These are phyloP conservation scores for Pituophis catenifer DNA, from an alignment of 2,113 vertebrate genomes.

Conservation along the genomic window DNA sequence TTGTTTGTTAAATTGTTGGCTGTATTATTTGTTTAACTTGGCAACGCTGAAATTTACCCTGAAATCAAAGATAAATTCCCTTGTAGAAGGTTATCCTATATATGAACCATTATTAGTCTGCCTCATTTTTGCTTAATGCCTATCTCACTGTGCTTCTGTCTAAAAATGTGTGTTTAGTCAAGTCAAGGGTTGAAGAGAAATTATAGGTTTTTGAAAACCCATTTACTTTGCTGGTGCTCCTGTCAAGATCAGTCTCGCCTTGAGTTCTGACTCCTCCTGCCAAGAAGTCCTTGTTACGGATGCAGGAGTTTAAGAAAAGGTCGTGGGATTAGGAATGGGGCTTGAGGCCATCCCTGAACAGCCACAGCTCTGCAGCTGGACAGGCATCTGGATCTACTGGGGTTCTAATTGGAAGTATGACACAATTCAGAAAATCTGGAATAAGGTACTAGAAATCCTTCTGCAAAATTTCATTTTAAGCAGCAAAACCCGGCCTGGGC, in stretches of 20 bases:
- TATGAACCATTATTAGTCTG: constrained; percentile 72
- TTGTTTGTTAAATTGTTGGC: background rate
- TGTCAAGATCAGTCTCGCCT: constrained; percentile 71
- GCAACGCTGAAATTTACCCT: constrained; percentile 62
- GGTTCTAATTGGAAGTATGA: rapidly evolving
- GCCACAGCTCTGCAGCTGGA: constrained; percentile 38
- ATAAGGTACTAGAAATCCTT: background rate
- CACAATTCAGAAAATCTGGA: background rate
- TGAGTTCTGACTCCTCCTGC: constrained; percentile 38
- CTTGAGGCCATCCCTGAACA: constrained; percentile 16
- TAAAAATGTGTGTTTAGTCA: constrained; percentile 74
- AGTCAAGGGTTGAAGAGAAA: constrained; percentile 75
- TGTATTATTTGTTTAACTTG: constrained; percentile 65
- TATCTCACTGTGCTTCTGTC: constrained; percentile 69
- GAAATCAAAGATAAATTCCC: constrained; percentile 67
- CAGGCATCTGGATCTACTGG: background rate
- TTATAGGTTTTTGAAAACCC: constrained; percentile 77
- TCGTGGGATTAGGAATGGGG: constrained; percentile 12
- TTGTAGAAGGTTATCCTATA: constrained; percentile 68
- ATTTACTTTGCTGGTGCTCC: constrained; percentile 71
- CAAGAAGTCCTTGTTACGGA: constrained; percentile 23
- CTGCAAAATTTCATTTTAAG: background rate
- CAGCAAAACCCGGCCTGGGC: background rate
- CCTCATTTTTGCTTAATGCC: constrained; percentile 71
- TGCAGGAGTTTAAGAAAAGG: constrained; percentile 35